These are phyloP conservation scores for Cyclopterus lumpus DNA, from an alignment of 2,797 vertebrate species.

Conservation along the genomic window DNA sequence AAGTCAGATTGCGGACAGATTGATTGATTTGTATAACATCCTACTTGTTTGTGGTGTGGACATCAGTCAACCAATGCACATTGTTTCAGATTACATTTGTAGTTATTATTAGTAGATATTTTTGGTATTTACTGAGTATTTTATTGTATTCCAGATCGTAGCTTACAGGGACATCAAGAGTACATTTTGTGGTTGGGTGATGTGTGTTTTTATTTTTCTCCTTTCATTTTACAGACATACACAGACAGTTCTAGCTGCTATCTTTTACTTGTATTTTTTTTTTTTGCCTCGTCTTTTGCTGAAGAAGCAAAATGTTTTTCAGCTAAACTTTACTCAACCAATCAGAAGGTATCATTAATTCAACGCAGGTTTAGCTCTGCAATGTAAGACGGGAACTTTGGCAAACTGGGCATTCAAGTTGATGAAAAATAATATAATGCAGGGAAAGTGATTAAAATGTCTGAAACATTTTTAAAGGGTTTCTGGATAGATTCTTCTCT, in stretches of 20 bases:
- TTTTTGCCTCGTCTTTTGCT: neutral
- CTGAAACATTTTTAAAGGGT: neutral
- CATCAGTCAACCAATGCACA: neutral
- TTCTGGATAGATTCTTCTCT: neutral
- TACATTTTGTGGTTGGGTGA: neutral
- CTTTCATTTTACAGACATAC: neutral
- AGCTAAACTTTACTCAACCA: too few relatives aligned
- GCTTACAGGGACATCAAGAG: neutral
- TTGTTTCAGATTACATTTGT: too few relatives aligned
- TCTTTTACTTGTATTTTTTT: too few relatives aligned
- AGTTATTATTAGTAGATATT: too few relatives aligned
- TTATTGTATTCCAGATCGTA: neutral
- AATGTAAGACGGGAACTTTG: neutral
- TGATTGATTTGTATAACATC: neutral
- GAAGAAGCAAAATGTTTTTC: too few relatives aligned
- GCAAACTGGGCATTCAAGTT: neutral
- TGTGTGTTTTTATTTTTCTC: constrained; percentile 2
- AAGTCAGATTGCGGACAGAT: neutral
- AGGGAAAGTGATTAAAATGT: neutral
- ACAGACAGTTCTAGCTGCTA: neutral
- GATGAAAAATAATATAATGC: neutral
- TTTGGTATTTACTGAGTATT: neutral
- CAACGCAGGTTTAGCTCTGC: too few relatives aligned
- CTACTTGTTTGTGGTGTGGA: neutral
- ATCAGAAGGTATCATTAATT: too few relatives aligned